Evolutionary conservation across 2,888 invertebrate genomes (phyloP).

Genomic region (Eledona agricola): DNA sequence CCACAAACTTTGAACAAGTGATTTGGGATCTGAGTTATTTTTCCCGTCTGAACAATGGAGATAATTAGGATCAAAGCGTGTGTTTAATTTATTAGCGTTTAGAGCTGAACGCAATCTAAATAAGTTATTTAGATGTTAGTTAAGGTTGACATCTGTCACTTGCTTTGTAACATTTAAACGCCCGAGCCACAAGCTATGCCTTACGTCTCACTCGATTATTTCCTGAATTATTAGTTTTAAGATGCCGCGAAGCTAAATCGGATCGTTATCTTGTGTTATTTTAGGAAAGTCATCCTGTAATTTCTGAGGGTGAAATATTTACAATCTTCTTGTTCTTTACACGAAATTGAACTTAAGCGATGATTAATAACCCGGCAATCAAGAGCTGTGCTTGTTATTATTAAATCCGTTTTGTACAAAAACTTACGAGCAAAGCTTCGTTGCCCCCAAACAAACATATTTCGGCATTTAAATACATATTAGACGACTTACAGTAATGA

Average conservation of each 20-base stretch:
- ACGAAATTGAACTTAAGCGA: constrained; percentile 42
- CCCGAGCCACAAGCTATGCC: constrained; percentile 15
- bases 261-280: constrained; percentile 20
- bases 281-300: constrained; percentile 24
- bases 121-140: constrained; percentile 46
- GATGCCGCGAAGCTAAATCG: constrained; percentile 10
- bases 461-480: no score
- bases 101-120: constrained; percentile 57
- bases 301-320: constrained; percentile 26
- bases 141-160: constrained; percentile 38
- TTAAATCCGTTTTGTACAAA: constrained; percentile 52
- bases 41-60: constrained; percentile 34
- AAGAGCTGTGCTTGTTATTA: constrained; percentile 59
- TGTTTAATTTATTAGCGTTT: constrained; percentile 56
- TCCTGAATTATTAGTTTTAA: constrained; percentile 24
- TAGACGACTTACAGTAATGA: no score
- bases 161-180: constrained; percentile 39
- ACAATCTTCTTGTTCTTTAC: constrained; percentile 35
- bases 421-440: no score
- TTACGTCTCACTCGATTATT: constrained; percentile 22
- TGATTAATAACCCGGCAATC: constrained; percentile 59
- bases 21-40: no score
- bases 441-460: no score
- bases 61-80: constrained; percentile 41
- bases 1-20: constrained; percentile 25